A percentile compares a stretch with the other conserved stretches of the same genome.
Evolutionary conservation across 2,888 invertebrate genomes (phyloP).

Genomic region (Caenorhabditis sp.): DNA sequence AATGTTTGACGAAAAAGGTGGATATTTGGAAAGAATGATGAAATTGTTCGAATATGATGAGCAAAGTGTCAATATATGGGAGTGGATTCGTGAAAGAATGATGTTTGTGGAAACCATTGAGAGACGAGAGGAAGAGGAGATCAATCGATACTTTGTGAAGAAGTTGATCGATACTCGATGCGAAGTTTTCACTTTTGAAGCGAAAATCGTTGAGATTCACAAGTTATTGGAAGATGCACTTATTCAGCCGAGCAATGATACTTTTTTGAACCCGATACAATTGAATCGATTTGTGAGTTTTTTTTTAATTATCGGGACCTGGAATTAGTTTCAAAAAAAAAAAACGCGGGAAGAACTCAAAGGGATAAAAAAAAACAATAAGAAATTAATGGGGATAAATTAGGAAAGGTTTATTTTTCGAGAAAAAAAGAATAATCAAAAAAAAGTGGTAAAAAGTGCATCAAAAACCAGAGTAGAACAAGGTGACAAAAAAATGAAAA

Average conservation of each 20-base stretch:
- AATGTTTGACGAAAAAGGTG: constrained; percentile 25
- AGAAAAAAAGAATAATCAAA: too few relatives aligned
- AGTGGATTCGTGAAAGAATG: constrained; percentile 27
- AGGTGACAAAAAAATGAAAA: too few relatives aligned
- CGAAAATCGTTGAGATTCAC: constrained; percentile 20
- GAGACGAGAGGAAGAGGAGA: constrained; percentile 18
- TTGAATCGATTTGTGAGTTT: neutral
- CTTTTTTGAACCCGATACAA: neutral
- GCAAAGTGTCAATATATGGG: constrained; percentile 15
- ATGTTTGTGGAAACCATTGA: constrained; percentile 24
- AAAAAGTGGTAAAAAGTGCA: too few relatives aligned
- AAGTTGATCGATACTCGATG: constrained; percentile 19
- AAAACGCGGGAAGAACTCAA: too few relatives aligned
- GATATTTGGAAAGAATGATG: constrained; percentile 19
- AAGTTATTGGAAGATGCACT: constrained; percentile 23
- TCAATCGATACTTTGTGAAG: constrained; percentile 20
- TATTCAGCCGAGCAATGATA: constrained; percentile 7
- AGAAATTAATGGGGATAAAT: too few relatives aligned
- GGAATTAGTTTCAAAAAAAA: constrained; percentile 2
- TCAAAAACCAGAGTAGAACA: too few relatives aligned
- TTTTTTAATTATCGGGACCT: neutral
- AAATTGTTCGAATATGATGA: constrained; percentile 25
- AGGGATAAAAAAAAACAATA: too few relatives aligned
- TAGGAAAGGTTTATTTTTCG: too few relatives aligned
- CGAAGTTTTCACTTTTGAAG: constrained; percentile 24